A percentile compares a stretch with the other conserved stretches of the same genome.
These are phyloP conservation scores for Parauchenoglanis ngamensis DNA, from an alignment of 2,797 vertebrate species.

Conservation along the genomic window DNA sequence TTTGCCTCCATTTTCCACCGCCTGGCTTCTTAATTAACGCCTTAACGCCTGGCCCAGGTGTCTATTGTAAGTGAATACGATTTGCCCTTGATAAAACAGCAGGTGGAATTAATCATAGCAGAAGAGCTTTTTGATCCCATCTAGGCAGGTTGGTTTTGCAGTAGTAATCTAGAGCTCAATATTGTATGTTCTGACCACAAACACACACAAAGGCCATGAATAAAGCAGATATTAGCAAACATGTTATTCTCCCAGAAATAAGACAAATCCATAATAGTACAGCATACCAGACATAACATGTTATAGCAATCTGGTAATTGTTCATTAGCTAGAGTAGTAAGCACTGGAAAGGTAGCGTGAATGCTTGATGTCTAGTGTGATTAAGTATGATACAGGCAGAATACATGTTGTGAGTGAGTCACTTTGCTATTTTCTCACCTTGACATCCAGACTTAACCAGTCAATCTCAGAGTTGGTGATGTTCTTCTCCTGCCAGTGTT, in stretches of 20 bases:
- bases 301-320: background rate
- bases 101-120: background rate
- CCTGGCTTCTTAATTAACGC: background rate
- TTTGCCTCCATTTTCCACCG: background rate
- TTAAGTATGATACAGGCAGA: background rate
- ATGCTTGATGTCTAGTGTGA: background rate
- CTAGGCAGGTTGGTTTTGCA: background rate
- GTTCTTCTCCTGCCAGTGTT: constrained; percentile 85
- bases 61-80: background rate
- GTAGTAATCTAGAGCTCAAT: background rate
- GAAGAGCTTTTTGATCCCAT: background rate
- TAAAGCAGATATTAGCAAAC: background rate
- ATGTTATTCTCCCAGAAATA: background rate
- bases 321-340: background rate
- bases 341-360: background rate
- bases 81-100: background rate
- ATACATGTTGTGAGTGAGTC: background rate
- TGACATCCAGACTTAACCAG: constrained; percentile 89
- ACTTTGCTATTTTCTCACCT: constrained; percentile 62
- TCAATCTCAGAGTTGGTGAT: constrained; percentile 84
- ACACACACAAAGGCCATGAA: background rate
- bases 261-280: background rate
- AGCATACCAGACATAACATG: background rate
- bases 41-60: background rate
- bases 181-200: background rate